Percentiles rank a stretch among this genome's conserved stretches.
Evolutionary conservation across 2,113 vertebrate genomes (phyloP).

Genomic region (Pundamilia nyererei): DNA sequence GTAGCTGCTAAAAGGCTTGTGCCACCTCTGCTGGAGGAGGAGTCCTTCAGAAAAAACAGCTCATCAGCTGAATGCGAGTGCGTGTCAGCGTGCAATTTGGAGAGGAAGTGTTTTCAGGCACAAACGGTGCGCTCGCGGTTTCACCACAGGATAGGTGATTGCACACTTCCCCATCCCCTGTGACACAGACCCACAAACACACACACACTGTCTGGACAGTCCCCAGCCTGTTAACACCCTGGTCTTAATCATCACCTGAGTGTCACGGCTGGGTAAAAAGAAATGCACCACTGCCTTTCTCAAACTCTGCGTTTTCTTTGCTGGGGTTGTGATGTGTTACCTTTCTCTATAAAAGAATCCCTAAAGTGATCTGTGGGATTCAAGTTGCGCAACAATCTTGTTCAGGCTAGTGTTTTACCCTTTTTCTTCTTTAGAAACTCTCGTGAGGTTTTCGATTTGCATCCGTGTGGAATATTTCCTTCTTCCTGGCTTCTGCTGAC

Average conservation of each 20-base stretch:
- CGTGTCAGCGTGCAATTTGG: slow-evolving; percentile 1
- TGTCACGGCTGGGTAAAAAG: slow-evolving; percentile 43
- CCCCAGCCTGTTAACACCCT: slow-evolving; percentile 54
- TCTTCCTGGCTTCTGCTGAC: background rate
- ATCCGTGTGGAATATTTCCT: background rate
- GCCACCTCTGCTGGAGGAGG: slow-evolving; percentile 59
- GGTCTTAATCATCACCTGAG: slow-evolving; percentile 54
- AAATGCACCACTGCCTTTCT: background rate
- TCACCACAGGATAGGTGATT: slow-evolving; percentile 22
- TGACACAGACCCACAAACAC: slow-evolving; percentile 5
- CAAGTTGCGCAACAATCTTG: background rate
- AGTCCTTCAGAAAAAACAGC: slow-evolving; percentile 45
- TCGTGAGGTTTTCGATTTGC: background rate
- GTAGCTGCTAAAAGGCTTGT: slow-evolving; percentile 68
- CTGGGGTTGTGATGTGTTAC: background rate
- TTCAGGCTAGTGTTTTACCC: background rate
- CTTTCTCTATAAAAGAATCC: background rate
- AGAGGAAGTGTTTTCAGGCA: slow-evolving; percentile 51
- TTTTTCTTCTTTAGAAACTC: background rate
- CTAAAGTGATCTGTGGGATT: background rate
- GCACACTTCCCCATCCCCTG: slow-evolving; percentile 20
- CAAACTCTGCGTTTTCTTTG: slow-evolving; percentile 4
- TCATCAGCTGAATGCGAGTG: slow-evolving; percentile 31
- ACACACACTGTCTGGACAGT: slow-evolving; percentile 37
- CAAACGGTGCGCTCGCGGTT: slow-evolving; percentile 9